These are phyloP conservation scores for Pseudochirops corinnae DNA, from an alignment of 2,797 vertebrate genomes.

Conservation along the genomic window DNA sequence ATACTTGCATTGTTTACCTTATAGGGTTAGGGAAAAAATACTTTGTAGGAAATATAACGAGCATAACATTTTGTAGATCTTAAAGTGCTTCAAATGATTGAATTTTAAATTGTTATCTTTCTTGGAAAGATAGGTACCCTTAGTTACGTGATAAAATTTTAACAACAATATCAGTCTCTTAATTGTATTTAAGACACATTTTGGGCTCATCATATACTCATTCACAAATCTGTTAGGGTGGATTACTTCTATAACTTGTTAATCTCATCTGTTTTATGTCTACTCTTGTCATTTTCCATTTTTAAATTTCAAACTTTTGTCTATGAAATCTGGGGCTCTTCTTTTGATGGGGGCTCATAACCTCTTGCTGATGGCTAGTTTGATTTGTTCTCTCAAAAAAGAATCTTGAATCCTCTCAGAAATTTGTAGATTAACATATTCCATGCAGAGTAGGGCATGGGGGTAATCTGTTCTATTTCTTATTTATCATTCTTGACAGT, in stretches of 20 bases:
- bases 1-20: background rate
- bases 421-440: background rate
- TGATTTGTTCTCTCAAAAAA: background rate
- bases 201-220: background rate
- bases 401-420: background rate
- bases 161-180: background rate
- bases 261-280: background rate
- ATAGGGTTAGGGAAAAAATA: background rate
- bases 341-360: background rate
- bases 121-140: background rate
- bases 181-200: background rate
- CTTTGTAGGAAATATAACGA: background rate
- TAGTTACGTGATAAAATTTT: background rate
- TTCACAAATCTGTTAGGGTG: background rate
- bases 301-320: background rate
- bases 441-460: background rate
- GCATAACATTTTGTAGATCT: background rate
- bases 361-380: background rate
- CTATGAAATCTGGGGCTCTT: background rate
- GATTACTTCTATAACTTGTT: background rate
- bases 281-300: background rate
- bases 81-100: background rate
- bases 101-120: background rate
- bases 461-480: slow-evolving; percentile 10
- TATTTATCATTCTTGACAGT: background rate